A percentile compares a stretch with the other conserved stretches of the same genome.
These are phyloP conservation scores for Amyelois transitella DNA, from an alignment of 1,140 invertebrate genomes.

Conservation along the genomic window DNA sequence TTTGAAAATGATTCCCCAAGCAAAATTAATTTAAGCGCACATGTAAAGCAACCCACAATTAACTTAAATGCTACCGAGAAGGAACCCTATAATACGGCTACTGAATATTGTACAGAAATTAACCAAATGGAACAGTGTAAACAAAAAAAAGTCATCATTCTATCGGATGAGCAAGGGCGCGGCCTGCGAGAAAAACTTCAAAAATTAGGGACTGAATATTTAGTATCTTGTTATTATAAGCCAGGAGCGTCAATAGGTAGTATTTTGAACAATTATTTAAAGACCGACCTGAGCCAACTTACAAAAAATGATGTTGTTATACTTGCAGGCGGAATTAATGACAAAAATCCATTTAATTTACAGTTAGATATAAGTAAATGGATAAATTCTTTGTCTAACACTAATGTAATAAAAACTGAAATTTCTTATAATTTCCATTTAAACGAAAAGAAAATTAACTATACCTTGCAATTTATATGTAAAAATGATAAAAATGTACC, in stretches of 20 bases:
- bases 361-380: background rate
- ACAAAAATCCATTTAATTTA: background rate
- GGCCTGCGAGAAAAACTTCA: too few species aligned
- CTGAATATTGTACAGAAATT: too few species aligned
- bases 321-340: background rate
- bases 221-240: too few species aligned
- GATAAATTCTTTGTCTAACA: background rate
- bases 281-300: background rate
- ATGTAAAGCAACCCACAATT: too few species aligned
- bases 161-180: too few species aligned
- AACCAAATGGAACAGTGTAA: too few species aligned
- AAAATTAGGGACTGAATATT: too few species aligned
- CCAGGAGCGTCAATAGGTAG: background rate
- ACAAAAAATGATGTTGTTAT: background rate
- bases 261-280: background rate
- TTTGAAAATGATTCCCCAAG: too few species aligned
- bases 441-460: background rate
- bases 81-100: too few species aligned
- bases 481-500: background rate
- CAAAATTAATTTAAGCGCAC: too few species aligned
- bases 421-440: background rate
- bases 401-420: background rate
- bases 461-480: background rate
- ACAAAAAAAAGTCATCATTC: too few species aligned
- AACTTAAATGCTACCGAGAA: too few species aligned